Evolutionary conservation across 1,140 invertebrate species (phyloP).

Genomic region (Dinoponera quadriceps): DNA sequence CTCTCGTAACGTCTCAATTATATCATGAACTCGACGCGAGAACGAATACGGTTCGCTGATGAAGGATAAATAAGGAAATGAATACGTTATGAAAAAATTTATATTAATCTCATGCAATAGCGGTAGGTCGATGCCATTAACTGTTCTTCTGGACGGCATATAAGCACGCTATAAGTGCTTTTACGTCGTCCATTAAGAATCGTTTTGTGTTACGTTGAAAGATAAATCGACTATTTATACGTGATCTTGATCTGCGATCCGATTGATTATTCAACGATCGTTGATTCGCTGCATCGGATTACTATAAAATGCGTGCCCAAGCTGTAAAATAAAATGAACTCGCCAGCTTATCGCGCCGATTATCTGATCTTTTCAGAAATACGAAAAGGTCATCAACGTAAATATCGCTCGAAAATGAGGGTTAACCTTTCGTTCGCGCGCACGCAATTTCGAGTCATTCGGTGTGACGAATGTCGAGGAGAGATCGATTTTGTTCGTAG

Average conservation of each 20-base stretch:
- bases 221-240: not conserved
- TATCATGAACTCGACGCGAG: no score
- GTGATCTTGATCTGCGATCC: not conserved
- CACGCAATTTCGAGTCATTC: not conserved
- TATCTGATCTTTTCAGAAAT: not conserved
- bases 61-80: no score
- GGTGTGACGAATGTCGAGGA: not conserved
- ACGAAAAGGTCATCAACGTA: not conserved
- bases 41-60: no score
- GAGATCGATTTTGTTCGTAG: slow-evolving; percentile 24
- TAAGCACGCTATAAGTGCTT: not conserved
- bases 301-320: not conserved
- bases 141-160: not conserved
- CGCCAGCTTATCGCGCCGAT: not conserved
- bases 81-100: no score
- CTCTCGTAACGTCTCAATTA: no score
- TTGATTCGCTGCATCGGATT: not conserved
- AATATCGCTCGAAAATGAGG: not conserved
- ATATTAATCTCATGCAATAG: not conserved
- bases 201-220: not conserved
- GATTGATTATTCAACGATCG: not conserved
- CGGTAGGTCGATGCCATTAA: not conserved
- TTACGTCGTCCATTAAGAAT: not conserved
- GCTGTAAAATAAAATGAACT: not conserved
- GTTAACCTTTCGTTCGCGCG: not conserved